A percentile compares a stretch with the other conserved stretches of the same genome.
Conservation (phyloP, 2,888 invertebrate species). For the Neria commutata region DNA sequence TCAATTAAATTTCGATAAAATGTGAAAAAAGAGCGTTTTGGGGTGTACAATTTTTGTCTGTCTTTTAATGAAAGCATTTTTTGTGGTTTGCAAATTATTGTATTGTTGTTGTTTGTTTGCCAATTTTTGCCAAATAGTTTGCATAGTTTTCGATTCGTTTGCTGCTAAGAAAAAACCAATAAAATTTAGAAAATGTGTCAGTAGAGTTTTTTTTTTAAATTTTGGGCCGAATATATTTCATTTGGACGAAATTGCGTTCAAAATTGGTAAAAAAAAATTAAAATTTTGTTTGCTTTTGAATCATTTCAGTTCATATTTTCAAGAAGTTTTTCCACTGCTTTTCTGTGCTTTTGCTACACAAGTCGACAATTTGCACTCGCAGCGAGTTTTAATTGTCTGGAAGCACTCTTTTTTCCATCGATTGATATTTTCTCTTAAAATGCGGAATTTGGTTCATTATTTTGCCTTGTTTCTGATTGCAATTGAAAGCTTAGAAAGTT, state of each 20-base stretch:
- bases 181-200: conserved; percentile 10
- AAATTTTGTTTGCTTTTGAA: conserved; percentile 10
- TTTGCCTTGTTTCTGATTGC: conserved; percentile 18
- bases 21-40: conserved; percentile 28
- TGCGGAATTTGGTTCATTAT: conserved; percentile 25
- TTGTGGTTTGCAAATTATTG: neutral
- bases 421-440: no score
- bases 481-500: conserved; percentile 17
- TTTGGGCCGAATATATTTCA: conserved; percentile 17
- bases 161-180: conserved; percentile 1
- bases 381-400: no score
- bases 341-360: conserved; percentile 33
- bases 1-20: conserved; percentile 5
- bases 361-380: no score
- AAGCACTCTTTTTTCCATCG: conserved; percentile 39
- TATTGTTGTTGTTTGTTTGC: neutral
- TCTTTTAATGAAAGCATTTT: neutral
- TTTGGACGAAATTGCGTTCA: conserved; percentile 18
- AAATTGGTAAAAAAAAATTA: conserved; percentile 24
- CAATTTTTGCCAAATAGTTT: conserved; percentile 40
- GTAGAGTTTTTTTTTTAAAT: conserved; percentile 14
- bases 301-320: conserved; percentile 46
- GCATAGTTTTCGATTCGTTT: conserved; percentile 19
- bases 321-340: conserved; percentile 60
- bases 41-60: neutral